phyloP scores from a whole-genome alignment of 1,140 invertebrate genomes.

The Achroia grisella region DNA sequence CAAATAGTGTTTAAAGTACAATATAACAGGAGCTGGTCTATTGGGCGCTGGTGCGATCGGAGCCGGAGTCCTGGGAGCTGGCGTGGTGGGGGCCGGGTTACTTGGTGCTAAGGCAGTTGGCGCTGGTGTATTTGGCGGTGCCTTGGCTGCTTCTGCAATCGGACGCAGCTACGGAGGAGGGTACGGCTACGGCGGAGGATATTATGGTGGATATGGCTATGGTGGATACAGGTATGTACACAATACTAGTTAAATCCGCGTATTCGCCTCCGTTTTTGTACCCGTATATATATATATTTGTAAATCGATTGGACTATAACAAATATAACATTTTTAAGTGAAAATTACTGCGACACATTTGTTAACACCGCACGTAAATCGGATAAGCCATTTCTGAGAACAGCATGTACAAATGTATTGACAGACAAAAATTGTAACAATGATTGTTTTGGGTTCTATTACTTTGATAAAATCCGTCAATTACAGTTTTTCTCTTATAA shows the following conservation, averaged over 20 bases:
- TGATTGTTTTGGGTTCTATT: too few species aligned
- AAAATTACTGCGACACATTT: too few species aligned
- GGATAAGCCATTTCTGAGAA: too few species aligned
- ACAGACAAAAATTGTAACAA: too few species aligned
- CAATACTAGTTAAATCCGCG: neutral
- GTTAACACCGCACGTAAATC: too few species aligned
- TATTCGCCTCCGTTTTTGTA: neutral
- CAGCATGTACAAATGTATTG: too few species aligned
- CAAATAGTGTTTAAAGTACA: too few species aligned
- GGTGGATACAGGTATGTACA: constrained; percentile 13
- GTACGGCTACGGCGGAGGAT: constrained; percentile 14
- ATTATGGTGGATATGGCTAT: constrained; percentile 11
- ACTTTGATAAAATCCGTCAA: too few species aligned
- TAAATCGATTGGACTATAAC: too few species aligned
- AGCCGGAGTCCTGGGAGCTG: constrained; percentile 29
- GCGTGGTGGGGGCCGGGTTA: constrained; percentile 21
- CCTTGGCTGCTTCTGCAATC: constrained; percentile 33
- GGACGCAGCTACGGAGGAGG: constrained; percentile 38
- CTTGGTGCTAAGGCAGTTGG: constrained; percentile 44
- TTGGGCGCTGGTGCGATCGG: constrained; percentile 31
- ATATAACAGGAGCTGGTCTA: constrained; percentile 22
- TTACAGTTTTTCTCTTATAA: too few species aligned
- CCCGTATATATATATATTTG: too few species aligned
- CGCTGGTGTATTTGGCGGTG: constrained; percentile 49
- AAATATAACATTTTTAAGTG: too few species aligned